Conservation (phyloP, 2,888 invertebrate genomes). For the Oithona nana region DNA sequence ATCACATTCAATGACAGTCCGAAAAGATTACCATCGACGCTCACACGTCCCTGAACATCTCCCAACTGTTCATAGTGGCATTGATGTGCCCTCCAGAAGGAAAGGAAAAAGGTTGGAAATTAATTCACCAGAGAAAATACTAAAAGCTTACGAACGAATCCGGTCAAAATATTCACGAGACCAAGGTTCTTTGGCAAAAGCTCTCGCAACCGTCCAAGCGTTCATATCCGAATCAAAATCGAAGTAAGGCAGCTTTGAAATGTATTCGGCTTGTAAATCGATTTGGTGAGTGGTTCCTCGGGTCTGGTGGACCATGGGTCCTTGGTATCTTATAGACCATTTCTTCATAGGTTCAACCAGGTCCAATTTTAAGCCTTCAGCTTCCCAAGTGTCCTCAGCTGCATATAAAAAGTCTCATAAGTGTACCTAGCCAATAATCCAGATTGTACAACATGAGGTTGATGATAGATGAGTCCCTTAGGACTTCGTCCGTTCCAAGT, state of each 20-base stretch:
- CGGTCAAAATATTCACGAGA: constrained; percentile 43
- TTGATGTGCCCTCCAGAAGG: constrained; percentile 44
- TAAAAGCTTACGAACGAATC: constrained; percentile 38
- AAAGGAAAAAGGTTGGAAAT: too few relatives aligned
- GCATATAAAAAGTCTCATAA: constrained; percentile 35
- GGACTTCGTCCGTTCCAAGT: not conserved
- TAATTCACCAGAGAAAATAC: too few relatives aligned
- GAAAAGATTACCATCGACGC: constrained; percentile 34
- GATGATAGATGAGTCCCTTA: not conserved
- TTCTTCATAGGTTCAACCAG: constrained; percentile 50
- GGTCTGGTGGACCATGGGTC: constrained; percentile 24
- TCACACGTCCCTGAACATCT: constrained; percentile 38
- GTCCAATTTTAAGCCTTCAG: constrained; percentile 46
- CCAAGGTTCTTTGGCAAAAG: constrained; percentile 56
- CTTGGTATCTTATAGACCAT: constrained; percentile 49
- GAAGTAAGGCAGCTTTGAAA: constrained; percentile 41
- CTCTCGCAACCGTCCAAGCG: constrained; percentile 43
- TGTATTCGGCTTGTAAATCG: constrained; percentile 32
- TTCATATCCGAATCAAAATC: constrained; percentile 53
- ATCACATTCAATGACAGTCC: constrained; percentile 41
- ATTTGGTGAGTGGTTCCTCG: constrained; percentile 21
- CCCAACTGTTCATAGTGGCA: constrained; percentile 70
- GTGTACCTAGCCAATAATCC: not conserved
- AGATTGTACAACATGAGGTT: not conserved
- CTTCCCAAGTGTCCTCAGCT: constrained; percentile 36